A percentile compares a stretch with the other conserved stretches of the same genome.
phyloP scores from a whole-genome alignment of 2,888 invertebrate genomes.

The Pristionchus entomophagus region DNA sequence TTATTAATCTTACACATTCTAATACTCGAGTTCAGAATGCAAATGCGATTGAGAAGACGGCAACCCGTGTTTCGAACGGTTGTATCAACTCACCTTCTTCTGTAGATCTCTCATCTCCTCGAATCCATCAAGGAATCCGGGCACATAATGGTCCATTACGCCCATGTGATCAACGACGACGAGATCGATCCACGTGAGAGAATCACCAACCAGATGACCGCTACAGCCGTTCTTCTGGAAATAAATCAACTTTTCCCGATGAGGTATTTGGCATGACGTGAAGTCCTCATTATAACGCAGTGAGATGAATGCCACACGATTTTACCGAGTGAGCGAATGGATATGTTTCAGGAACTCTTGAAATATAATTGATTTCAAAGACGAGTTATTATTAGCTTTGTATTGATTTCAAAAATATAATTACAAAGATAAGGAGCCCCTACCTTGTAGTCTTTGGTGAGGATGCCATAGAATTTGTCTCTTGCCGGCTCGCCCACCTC shows the following conservation, averaged over 20 bases:
- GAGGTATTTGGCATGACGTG: not conserved
- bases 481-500: constrained; percentile 3
- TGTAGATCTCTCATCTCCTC: not conserved
- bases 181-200: constrained; percentile 22
- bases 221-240: not conserved
- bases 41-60: too few species aligned
- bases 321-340: not conserved
- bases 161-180: constrained; percentile 18
- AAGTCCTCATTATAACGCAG: not conserved
- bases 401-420: not conserved
- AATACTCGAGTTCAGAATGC: too few species aligned
- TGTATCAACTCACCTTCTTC: constrained; percentile 5
- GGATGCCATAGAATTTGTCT: constrained; percentile 13
- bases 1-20: too few species aligned
- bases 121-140: not conserved
- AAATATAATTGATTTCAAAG: too few species aligned
- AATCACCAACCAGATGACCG: not conserved
- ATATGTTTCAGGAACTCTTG: not conserved
- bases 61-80: too few species aligned
- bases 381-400: not conserved
- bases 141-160: not conserved
- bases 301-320: too few species aligned
- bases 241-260: not conserved
- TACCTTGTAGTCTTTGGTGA: constrained; percentile 8
- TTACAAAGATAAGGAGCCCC: not conserved